Percentiles rank a stretch among this genome's conserved stretches.
phyloP scores from a whole-genome alignment of 2,113 vertebrate species.

The Anseranas semipalmata region DNA sequence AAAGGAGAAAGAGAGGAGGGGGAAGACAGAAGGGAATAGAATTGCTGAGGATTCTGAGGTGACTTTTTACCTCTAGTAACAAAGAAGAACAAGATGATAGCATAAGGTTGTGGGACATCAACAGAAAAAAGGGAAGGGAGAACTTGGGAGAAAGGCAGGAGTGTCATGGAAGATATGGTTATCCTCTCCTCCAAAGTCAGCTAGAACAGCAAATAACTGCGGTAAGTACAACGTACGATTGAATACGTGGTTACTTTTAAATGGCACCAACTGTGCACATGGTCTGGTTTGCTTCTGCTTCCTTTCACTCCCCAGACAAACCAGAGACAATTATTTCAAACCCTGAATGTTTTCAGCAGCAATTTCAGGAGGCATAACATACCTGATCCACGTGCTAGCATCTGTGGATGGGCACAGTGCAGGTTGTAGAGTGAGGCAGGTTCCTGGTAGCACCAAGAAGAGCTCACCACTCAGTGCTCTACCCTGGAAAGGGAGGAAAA shows the following conservation, averaged over 20 bases:
- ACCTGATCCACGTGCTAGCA: rapidly evolving
- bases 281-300: not conserved
- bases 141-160: not conserved
- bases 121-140: not conserved
- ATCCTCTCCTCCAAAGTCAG: rapidly evolving
- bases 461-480: not conserved
- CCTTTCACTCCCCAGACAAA: not conserved
- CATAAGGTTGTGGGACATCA: not conserved
- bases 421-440: not conserved
- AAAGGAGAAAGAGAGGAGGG: not conserved
- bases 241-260: not conserved
- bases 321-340: not conserved
- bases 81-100: not conserved
- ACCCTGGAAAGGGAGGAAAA: not conserved
- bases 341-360: not conserved
- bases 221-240: not conserved
- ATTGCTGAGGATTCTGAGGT: not conserved
- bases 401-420: not conserved
- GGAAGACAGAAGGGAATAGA: not conserved
- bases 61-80: not conserved
- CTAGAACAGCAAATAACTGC: not conserved
- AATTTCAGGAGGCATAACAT: rapidly evolving
- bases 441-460: not conserved
- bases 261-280: not conserved
- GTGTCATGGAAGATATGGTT: not conserved